Conservation (phyloP, 2,888 invertebrate genomes). For the Sarcophaga subvicina region DNA sequence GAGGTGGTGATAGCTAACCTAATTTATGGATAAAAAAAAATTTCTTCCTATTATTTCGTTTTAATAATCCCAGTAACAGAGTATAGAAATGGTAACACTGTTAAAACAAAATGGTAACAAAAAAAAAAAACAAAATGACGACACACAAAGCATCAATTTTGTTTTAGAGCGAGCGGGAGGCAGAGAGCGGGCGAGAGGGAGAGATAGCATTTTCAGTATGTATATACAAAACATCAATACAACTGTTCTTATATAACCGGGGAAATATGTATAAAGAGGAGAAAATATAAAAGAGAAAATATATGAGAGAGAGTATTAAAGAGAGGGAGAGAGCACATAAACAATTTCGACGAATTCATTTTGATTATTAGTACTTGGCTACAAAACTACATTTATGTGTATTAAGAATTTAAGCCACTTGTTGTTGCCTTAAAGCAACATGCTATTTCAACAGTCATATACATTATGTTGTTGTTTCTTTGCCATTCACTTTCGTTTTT, state of each 20-base stretch:
- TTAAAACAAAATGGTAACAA: background rate
- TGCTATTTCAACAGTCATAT: background rate
- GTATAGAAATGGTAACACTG: too few species aligned
- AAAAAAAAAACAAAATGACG: constrained; percentile 15
- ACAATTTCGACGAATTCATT: constrained; percentile 17
- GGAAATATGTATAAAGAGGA: background rate
- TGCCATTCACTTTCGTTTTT: background rate
- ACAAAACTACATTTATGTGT: constrained; percentile 50
- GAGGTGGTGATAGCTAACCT: too few species aligned
- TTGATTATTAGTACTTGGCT: constrained; percentile 3
- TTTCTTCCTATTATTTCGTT: too few species aligned
- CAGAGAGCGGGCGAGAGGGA: background rate
- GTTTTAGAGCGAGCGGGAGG: background rate
- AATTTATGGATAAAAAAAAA: too few species aligned
- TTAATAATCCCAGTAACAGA: too few species aligned
- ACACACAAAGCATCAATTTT: constrained; percentile 27
- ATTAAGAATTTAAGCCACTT: constrained; percentile 36
- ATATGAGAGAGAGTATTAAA: background rate
- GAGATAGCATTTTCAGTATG: background rate
- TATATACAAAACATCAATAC: background rate
- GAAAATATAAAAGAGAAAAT: background rate
- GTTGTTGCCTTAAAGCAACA: constrained; percentile 35
- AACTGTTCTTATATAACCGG: background rate
- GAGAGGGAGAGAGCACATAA: constrained; percentile 14
- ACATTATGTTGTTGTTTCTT: background rate